Base-by-base conservation (phyloP, 2,113 vertebrate genomes). In the Fregata magnificens region DNA sequence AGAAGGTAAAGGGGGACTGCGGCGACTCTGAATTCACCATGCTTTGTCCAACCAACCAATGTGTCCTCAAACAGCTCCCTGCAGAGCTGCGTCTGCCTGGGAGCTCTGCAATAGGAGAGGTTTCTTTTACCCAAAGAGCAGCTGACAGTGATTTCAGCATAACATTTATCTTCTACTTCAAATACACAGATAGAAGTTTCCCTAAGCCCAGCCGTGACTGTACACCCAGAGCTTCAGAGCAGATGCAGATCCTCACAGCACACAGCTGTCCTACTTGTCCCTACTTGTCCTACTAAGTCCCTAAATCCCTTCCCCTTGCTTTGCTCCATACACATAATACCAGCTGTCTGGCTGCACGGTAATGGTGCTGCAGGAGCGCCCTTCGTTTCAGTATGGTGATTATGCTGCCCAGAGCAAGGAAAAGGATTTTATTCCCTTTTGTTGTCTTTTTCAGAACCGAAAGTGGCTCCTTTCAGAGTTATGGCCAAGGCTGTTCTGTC, bases 401-500 rank as follows among this genome's bases (percentile, higher is more conserved):
- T 0, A 29, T 1, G 4, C 65, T 25, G 49, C 61, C 55, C 28
- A 3, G 40, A 56, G 67, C 10, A 5, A 72, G 53, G 8, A 70
- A 47, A 62, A 52, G 29, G 22, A 34, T 58, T 89, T 93, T 21
- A 34, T 71, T 80, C 32, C 82, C 45, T 44, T 49, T 62, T 71
- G 7, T 70, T 93, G 61, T 87, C 8, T 97, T 34, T 94, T 97
- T 77, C 97, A 99, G 99, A 99, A 95, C 99, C 99, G 2, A 99
- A 97, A 28, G 98, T 97, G 69, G 98, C 99, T 83, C 99, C 99
- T 6, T 96, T 98, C 36, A 98, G 97, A 90, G 98, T 99, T 72
- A 99, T 97, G 13, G 99, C 99, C 92, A 99, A 98, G 13, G 98
- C 98, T 1, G 94, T 99, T 36, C 98, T 98, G 3, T 99, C 99